These are phyloP conservation scores for Xanthorhoe designata DNA, from an alignment of 2,888 invertebrate genomes.

Conservation along the genomic window DNA sequence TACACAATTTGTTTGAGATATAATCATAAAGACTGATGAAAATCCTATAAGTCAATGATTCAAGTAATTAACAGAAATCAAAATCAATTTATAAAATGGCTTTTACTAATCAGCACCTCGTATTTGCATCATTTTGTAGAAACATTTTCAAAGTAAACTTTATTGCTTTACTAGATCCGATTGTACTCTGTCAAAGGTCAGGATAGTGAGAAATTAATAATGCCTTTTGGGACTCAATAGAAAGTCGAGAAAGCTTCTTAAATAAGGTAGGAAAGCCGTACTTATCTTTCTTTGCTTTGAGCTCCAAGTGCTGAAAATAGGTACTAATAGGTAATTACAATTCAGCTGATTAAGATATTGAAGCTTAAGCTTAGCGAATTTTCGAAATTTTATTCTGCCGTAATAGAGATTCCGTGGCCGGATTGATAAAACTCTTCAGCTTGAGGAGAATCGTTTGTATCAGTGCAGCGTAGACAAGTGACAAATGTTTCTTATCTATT, in stretches of 20 bases:
- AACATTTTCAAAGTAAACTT: not conserved
- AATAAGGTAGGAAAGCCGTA: slow-evolving; percentile 51
- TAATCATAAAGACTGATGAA: too few relatives aligned
- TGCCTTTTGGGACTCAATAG: slow-evolving; percentile 53
- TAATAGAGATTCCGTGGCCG: too few relatives aligned
- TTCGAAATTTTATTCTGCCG: too few relatives aligned
- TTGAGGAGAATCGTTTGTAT: too few relatives aligned
- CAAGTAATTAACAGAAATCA: too few relatives aligned
- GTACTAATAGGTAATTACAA: slow-evolving; percentile 61
- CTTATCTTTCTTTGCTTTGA: slow-evolving; percentile 59
- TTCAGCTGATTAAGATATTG: slow-evolving; percentile 56
- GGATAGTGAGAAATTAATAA: slow-evolving; percentile 55
- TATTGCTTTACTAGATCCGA: not conserved
- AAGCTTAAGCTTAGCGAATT: not conserved
- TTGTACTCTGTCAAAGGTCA: slow-evolving; percentile 38
- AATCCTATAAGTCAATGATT: too few relatives aligned
- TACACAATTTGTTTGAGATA: too few relatives aligned
- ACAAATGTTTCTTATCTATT: too few relatives aligned
- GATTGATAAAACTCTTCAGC: too few relatives aligned
- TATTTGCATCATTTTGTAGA: not conserved
- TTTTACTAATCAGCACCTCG: not conserved
- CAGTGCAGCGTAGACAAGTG: too few relatives aligned
- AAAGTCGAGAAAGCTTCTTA: slow-evolving; percentile 43
- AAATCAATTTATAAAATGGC: not conserved
- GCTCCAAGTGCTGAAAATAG: slow-evolving; percentile 52